Conservation (phyloP, 2,888 invertebrate genomes). For the Dasysyrphus tricinctus region DNA sequence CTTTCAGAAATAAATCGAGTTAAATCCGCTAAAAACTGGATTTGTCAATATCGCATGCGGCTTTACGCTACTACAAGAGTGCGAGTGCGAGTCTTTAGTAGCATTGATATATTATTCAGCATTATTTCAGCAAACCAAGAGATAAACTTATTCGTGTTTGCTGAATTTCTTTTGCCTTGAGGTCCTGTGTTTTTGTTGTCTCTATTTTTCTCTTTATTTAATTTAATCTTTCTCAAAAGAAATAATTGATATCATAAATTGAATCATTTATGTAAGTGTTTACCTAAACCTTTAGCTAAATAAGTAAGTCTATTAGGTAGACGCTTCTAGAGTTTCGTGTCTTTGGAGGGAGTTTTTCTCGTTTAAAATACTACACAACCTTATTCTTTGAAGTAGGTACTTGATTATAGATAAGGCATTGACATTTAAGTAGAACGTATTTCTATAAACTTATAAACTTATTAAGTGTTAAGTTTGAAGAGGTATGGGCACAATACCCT, state of each 20-base stretch:
- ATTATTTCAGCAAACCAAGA: constrained; percentile 16
- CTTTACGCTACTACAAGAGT: background rate
- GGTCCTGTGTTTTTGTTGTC: background rate
- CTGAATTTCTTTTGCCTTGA: constrained; percentile 21
- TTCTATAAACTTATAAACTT: constrained; percentile 13
- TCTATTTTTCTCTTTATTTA: background rate
- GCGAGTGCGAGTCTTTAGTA: constrained; percentile 8
- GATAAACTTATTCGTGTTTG: background rate
- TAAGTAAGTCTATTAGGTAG: constrained; percentile 8
- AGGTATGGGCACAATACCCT: constrained; percentile 9
- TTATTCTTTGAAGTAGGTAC: constrained; percentile 2
- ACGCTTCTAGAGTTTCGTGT: background rate
- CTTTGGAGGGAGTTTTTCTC: background rate
- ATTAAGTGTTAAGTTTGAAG: background rate
- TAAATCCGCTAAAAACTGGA: constrained; percentile 68
- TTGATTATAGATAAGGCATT: constrained; percentile 18
- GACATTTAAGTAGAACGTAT: constrained; percentile 22
- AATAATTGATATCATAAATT: constrained; percentile 35
- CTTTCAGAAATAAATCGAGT: constrained; percentile 70
- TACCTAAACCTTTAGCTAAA: background rate
- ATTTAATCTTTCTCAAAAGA: background rate
- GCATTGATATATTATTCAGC: constrained; percentile 32
- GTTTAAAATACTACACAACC: background rate
- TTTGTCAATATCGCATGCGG: constrained; percentile 37
- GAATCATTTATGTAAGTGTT: constrained; percentile 19